These are phyloP conservation scores for Rugalucina vietnamica DNA, from an alignment of 2,888 invertebrate species.

Conservation along the genomic window DNA sequence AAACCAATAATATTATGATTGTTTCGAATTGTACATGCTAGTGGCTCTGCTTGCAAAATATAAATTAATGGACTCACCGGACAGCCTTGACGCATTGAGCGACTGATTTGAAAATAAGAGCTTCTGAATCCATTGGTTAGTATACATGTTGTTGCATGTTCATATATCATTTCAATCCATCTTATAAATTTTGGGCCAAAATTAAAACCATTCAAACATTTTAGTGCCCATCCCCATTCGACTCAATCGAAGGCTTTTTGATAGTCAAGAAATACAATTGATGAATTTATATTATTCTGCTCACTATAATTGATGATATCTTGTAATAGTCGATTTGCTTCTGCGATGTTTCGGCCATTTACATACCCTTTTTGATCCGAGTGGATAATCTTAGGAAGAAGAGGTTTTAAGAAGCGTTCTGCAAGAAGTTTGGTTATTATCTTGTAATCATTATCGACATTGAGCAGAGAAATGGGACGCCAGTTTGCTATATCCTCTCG, in stretches of 20 bases:
- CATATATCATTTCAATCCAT: background rate
- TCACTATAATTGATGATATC: constrained; percentile 12
- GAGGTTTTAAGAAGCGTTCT: constrained; percentile 6
- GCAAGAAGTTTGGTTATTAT: constrained; percentile 13
- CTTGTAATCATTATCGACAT: constrained; percentile 33
- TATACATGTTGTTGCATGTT: background rate
- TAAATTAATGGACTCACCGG: background rate
- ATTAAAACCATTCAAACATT: background rate
- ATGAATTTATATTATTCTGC: background rate
- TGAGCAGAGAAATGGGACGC: constrained; percentile 18
- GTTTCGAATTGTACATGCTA: background rate
- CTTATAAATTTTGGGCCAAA: constrained; percentile 5
- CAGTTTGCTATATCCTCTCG: constrained; percentile 13
- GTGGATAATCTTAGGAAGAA: constrained; percentile 20
- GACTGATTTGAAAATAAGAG: background rate
- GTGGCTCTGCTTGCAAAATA: background rate
- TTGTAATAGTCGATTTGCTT: constrained; percentile 17
- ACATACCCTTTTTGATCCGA: constrained; percentile 23
- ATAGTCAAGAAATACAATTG: constrained; percentile 17
- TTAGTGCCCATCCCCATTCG: constrained; percentile 15
- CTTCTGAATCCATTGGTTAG: background rate
- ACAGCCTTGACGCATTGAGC: background rate
- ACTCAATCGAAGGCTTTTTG: constrained; percentile 17
- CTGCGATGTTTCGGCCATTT: constrained; percentile 8
- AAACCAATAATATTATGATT: background rate